Conservation (phyloP, 2,113 vertebrate species). For the Trogon melanurus region DNA sequence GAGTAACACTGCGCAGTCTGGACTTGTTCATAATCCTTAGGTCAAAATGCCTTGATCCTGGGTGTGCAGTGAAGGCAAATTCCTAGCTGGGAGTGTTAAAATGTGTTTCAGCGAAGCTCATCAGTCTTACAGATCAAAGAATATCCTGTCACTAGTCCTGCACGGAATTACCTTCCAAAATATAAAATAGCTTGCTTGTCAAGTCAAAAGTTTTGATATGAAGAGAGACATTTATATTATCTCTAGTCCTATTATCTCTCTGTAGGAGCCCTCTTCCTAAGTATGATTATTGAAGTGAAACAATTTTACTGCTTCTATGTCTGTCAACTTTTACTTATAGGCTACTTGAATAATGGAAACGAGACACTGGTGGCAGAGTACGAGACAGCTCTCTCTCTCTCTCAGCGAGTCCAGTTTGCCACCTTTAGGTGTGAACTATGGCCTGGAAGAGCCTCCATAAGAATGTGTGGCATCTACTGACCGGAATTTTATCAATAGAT, state of each 20-base stretch:
- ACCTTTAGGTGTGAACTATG: background rate
- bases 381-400: background rate
- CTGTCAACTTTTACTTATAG: background rate
- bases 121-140: constrained; percentile 17
- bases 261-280: background rate
- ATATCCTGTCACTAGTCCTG: constrained; percentile 8
- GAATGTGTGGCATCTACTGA: background rate
- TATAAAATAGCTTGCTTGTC: constrained; percentile 13
- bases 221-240: constrained; percentile 26
- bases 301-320: background rate
- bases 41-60: background rate
- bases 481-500: background rate
- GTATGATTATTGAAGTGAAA: constrained; percentile 24
- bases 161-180: constrained; percentile 27
- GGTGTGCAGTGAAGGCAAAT: background rate
- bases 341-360: background rate
- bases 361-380: background rate
- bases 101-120: background rate
- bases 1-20: background rate
- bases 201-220: constrained; percentile 11
- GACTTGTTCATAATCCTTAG: background rate
- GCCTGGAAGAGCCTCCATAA: background rate
- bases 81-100: background rate
- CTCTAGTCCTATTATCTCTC: background rate
- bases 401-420: background rate